Evolutionary conservation across 2,113 vertebrate genomes (phyloP), one percentile per base, ranked within the genome.

Genomic region (Turdus rufiventris): DNA sequence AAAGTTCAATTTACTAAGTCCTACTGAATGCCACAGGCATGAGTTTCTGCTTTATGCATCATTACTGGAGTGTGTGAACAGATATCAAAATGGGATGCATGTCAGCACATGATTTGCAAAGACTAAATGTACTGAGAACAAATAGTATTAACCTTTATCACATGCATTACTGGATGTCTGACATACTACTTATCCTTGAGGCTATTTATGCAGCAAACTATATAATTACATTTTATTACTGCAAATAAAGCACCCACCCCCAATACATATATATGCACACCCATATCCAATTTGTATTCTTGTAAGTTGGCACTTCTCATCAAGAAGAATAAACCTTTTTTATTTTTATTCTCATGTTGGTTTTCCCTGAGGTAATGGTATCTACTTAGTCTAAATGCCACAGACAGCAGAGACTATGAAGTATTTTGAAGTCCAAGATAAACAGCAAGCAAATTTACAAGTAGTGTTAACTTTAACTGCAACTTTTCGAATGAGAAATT

Each of bases 221-320:
- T 92, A 66, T 96, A 98, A 98, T 97, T 97, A 97, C 56, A 97
- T 97, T 97, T 97, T 96, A 97, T 98, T 97, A 95, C 80, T 79
- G 76, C 91, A 96, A 96, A 96, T 86, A 94, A 89, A 91, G 80
- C 38, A 12, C 50, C 38, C 50, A 45, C 72, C 53, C 43, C 43
- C 36, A 85, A 24, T 10, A 74, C 23, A 74, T 11, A 94, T 9
- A 84, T 20, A 78, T 24, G 70, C 81, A 92, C 71, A 68, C 54
- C 78, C 70, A 86, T 72, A 89, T 31, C 62, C 85, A 96, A 84
- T 93, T 93, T 95, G 88, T 95, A 85, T 70, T 79, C 95, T 75
- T 94, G 40, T 88, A 71, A 93, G 71, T 33, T 72, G 33, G 66
- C 78, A 68, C 73, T 95, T 70, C 77, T 40, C 20, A 11, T 88